These are phyloP conservation scores for Zophobas morio DNA, from an alignment of 1,140 invertebrate genomes.

Conservation along the genomic window DNA sequence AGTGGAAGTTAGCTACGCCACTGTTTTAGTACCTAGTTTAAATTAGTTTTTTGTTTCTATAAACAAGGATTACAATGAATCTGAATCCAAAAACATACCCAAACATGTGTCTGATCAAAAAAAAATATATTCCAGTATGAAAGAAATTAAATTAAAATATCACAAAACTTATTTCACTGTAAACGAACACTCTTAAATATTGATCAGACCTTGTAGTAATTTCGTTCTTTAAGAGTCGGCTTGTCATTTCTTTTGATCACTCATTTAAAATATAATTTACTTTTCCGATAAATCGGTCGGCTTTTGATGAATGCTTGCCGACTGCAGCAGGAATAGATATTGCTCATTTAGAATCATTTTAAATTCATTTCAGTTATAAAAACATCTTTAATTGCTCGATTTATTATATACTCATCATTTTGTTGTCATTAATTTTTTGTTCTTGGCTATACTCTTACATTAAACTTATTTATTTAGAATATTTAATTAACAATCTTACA, in stretches of 20 bases:
- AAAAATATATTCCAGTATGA: no score
- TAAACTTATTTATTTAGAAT: neutral
- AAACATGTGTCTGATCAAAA: no score
- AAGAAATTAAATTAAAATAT: no score
- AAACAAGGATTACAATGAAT: no score
- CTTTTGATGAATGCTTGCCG: conserved; percentile 58
- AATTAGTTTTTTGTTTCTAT: no score
- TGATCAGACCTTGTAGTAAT: neutral
- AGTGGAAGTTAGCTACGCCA: no score
- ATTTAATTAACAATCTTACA: conserved; percentile 1
- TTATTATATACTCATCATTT: conserved; percentile 48
- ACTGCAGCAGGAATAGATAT: conserved; percentile 59
- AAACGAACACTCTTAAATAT: neutral
- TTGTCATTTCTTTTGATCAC: conserved; percentile 55
- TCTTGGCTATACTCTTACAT: conserved; percentile 29
- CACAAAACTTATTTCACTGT: no score
- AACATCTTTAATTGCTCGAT: conserved; percentile 62
- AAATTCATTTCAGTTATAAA: conserved; percentile 62
- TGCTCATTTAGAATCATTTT: conserved; percentile 58
- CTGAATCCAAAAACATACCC: no score
- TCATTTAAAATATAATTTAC: conserved; percentile 57
- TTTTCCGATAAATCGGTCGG: conserved; percentile 59
- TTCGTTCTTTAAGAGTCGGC: conserved; percentile 9
- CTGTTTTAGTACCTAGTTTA: no score
- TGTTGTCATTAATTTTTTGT: conserved; percentile 46